These are phyloP conservation scores for Enteromius anoplus DNA, from an alignment of 2,797 vertebrate species.

Conservation along the genomic window DNA sequence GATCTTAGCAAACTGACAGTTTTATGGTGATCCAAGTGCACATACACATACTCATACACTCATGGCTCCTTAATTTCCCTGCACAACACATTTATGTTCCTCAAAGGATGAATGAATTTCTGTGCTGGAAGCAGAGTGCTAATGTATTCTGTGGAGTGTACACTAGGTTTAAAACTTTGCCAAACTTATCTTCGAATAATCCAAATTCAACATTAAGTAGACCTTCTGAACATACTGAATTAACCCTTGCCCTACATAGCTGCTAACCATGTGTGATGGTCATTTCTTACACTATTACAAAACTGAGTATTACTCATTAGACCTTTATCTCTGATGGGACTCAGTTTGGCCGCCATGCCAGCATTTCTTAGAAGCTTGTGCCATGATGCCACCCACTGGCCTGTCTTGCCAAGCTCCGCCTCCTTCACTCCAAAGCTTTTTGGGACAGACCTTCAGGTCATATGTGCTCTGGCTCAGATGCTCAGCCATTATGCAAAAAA, in stretches of 20 bases:
- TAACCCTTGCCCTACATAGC: slow-evolving; percentile 53
- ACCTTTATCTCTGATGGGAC: slow-evolving; percentile 41
- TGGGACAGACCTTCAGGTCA: slow-evolving; percentile 27
- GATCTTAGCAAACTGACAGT: slow-evolving; percentile 34
- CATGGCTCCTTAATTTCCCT: background rate
- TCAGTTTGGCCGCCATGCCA: slow-evolving; percentile 21
- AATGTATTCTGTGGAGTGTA: slow-evolving; percentile 14
- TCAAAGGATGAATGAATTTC: slow-evolving; percentile 40
- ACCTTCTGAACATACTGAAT: slow-evolving; percentile 12
- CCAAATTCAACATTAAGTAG: slow-evolving; percentile 27
- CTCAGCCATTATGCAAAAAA: background rate
- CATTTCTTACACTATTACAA: slow-evolving; percentile 34
- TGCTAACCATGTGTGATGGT: slow-evolving; percentile 31
- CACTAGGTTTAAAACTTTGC: background rate
- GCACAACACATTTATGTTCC: slow-evolving; percentile 35
- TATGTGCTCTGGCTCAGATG: background rate
- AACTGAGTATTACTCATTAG: slow-evolving; percentile 32
- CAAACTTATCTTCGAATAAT: slow-evolving; percentile 31
- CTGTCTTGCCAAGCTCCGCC: background rate
- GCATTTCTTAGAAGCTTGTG: slow-evolving; percentile 46
- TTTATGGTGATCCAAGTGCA: slow-evolving; percentile 20
- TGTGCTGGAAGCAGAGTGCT: slow-evolving; percentile 23
- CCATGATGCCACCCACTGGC: slow-evolving; percentile 19
- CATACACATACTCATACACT: background rate
- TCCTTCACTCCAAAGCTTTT: background rate